Evolutionary conservation across 2,113 vertebrate species (phyloP).

Genomic region (Neolamprologus brichardi): DNA sequence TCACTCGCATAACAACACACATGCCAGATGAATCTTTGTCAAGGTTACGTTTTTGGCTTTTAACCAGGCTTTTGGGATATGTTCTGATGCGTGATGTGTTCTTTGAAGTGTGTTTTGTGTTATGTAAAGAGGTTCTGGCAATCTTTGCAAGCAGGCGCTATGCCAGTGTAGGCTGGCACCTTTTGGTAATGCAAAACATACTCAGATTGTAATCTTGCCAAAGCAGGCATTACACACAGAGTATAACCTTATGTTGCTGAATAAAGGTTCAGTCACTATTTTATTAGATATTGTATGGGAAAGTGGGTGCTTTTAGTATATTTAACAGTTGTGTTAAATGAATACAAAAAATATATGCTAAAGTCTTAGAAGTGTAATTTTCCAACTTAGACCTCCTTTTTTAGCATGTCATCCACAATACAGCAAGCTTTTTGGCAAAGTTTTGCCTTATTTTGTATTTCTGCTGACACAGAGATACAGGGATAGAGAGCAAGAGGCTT

Average conservation of each 20-base stretch:
- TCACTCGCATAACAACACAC: not conserved
- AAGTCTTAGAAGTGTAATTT: not conserved
- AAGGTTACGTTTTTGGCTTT: not conserved
- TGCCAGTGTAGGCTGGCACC: not conserved
- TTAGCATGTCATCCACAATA: not conserved
- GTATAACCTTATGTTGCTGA: not conserved
- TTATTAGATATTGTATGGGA: not conserved
- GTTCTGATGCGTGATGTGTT: not conserved
- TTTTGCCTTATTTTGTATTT: slow-evolving; percentile 11
- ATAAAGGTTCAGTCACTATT: not conserved
- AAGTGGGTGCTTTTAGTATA: not conserved
- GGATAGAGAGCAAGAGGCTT: slow-evolving; percentile 1
- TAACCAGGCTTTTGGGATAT: not conserved
- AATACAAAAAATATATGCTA: not conserved
- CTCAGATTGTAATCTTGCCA: not conserved
- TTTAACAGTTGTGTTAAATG: not conserved
- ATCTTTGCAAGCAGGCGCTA: not conserved
- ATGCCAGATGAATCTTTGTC: not conserved
- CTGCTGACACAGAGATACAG: slow-evolving; percentile 40
- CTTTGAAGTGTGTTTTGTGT: slow-evolving; percentile 3
- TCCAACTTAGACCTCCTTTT: not conserved
- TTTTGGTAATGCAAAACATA: not conserved
- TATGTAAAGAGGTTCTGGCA: not conserved
- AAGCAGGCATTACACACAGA: not conserved
- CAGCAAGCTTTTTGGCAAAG: not conserved